A percentile compares a stretch with the other conserved stretches of the same genome.
phyloP scores from a whole-genome alignment of 1,140 invertebrate genomes.

The Heliothis virescens region DNA sequence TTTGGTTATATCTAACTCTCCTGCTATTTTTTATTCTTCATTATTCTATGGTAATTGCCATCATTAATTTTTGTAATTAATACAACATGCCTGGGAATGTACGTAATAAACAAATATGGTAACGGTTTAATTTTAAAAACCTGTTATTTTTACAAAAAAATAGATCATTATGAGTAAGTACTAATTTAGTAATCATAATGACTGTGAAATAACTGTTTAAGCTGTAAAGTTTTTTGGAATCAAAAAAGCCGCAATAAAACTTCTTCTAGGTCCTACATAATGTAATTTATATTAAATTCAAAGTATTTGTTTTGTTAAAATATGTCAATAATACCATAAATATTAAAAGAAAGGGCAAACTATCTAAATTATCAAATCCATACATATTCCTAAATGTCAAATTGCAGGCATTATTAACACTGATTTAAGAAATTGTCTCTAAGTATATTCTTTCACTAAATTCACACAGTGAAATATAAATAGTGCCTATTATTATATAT shows the following conservation, averaged over 20 bases:
- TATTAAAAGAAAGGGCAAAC: not conserved
- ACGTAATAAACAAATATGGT: no score
- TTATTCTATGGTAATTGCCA: no score
- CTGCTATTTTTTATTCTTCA: no score
- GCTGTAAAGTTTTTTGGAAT: not conserved
- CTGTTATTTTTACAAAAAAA: not conserved
- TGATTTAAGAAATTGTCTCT: conserved; percentile 5
- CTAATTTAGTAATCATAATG: not conserved
- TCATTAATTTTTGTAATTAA: no score
- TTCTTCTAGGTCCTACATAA: no score
- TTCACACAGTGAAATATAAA: not conserved
- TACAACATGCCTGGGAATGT: no score
- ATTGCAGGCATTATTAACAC: not conserved
- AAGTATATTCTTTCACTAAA: not conserved
- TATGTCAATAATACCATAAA: not conserved
- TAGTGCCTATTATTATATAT: conserved; percentile 33
- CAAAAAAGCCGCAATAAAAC: not conserved
- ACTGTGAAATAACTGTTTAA: conserved; percentile 12
- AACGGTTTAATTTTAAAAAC: not conserved
- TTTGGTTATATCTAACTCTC: no score
- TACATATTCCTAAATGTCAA: conserved; percentile 14
- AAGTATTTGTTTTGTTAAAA: not conserved
- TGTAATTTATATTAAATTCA: no score
- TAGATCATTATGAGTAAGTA: not conserved
- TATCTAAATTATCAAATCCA: conserved; percentile 14